Conservation (phyloP, 2,888 invertebrate species). For the Troilus luridus region DNA sequence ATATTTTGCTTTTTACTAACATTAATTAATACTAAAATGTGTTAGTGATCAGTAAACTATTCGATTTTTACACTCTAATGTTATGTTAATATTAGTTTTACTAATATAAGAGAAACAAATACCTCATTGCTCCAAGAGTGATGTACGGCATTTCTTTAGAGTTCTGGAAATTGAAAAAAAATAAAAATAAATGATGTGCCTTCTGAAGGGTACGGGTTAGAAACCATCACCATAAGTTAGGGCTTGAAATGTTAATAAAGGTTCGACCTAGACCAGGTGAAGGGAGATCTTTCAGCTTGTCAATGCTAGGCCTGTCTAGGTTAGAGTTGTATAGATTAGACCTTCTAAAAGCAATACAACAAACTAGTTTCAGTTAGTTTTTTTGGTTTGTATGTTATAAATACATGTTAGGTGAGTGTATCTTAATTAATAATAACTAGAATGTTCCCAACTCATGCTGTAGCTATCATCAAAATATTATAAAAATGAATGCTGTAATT, state of each 20-base stretch:
- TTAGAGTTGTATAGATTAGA: neutral
- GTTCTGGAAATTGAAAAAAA: conserved; percentile 21
- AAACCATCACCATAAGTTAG: neutral
- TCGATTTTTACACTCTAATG: neutral
- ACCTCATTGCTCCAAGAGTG: conserved; percentile 9
- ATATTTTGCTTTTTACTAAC: too few species aligned
- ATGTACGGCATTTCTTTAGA: conserved; percentile 35
- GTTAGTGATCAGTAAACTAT: neutral
- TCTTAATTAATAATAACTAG: too few species aligned
- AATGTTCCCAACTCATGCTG: too few species aligned
- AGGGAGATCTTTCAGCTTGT: neutral
- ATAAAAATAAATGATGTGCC: conserved; percentile 20
- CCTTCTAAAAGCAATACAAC: too few species aligned
- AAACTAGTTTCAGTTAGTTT: neutral
- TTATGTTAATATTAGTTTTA: neutral
- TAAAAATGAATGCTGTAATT: too few species aligned
- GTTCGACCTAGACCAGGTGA: neutral
- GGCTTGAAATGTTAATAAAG: neutral
- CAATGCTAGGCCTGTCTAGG: neutral
- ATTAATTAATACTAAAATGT: too few species aligned
- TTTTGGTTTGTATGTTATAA: neutral
- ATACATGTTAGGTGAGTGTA: neutral
- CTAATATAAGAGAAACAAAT: neutral
- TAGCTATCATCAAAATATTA: too few species aligned
- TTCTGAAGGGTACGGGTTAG: neutral